Base-by-base conservation (phyloP, 1,140 invertebrate species). In the Samia ricini region DNA sequence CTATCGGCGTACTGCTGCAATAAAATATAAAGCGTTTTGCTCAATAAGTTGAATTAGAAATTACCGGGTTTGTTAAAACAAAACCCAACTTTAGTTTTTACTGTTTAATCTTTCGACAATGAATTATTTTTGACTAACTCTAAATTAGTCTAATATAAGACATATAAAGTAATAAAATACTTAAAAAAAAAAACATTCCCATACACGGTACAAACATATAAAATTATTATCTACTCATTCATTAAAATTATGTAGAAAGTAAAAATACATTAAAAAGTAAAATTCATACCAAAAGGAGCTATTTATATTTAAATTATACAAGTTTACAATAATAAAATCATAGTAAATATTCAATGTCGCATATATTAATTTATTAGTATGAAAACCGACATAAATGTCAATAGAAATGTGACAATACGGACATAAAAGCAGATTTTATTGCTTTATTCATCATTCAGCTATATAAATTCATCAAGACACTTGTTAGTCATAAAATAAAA, bases 401-500 rank as follows among this genome's bases (percentile, higher is more conserved):
- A 86, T 88, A 85, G 83, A 87, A 81, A 71, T 60, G 74, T 72
- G 76, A 81, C 84, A 90, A 87, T 66, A 66, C 58, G 74, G 63
- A 79, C 83, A 79, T 90, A 89, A 89, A 82, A 84, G 66, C 65
- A 66, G 68, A 74, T 82, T 86, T 90, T 90, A 90, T 88, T 74
- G 69, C 82, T 81, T 83, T 84, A 88, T 90, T 84, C 88, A 88
- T 90, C 88, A 90, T 84, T 83, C 77, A 69, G 76, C 75, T 56
- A 77, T 85, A 87, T 87, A 89, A 89, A 89, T 88, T 89, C 86
- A 90, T 88, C 86, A 87, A 85, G 84, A 85, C 81, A 84, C 83
- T 90, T 88, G 85, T 90, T 88, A 90, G 89, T 89, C 83, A 72
- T 89, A 88, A 90, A 90, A 89, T 89, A 90, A 90, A 90, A 88